phyloP scores from a whole-genome alignment of 2,888 invertebrate species.

The Caenorhabditis doughertyi region DNA sequence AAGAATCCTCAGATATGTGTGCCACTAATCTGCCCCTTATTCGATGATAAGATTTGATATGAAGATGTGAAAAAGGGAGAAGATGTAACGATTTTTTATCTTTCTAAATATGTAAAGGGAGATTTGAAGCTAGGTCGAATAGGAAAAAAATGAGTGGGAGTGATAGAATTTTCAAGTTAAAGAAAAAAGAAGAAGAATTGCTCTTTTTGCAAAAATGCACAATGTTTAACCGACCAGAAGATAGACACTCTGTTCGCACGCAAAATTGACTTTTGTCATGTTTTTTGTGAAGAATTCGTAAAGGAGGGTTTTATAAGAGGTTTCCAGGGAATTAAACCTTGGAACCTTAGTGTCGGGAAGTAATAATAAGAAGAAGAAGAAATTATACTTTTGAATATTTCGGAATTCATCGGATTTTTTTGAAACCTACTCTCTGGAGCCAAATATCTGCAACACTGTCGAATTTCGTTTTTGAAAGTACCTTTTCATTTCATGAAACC shows the following conservation, averaged over 20 bases:
- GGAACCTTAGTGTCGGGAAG: no score
- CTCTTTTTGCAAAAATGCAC: slow-evolving; percentile 20
- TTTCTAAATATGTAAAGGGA: background rate
- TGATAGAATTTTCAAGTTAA: slow-evolving; percentile 22
- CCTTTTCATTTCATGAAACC: background rate
- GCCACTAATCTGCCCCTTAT: slow-evolving; percentile 6
- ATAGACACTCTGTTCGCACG: slow-evolving; percentile 12
- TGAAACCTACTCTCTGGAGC: no score
- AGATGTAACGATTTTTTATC: slow-evolving; percentile 16
- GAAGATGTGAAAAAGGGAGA: background rate
- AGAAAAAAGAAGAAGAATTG: background rate
- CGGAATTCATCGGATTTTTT: no score
- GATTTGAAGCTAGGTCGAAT: slow-evolving; percentile 1
- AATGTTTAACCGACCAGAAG: slow-evolving; percentile 34
- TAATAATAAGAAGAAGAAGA: no score
- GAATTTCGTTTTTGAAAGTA: no score
- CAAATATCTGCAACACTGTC: no score
- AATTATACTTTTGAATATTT: no score
- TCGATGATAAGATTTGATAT: slow-evolving; percentile 28
- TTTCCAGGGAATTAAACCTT: background rate
- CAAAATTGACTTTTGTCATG: slow-evolving; percentile 17
- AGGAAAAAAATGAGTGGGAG: slow-evolving; percentile 26
- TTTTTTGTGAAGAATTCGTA: background rate
- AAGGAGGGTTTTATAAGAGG: background rate
- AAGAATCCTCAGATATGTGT: background rate